phyloP scores from a whole-genome alignment of 2,888 invertebrate species.

The Euzophera pinguis region DNA sequence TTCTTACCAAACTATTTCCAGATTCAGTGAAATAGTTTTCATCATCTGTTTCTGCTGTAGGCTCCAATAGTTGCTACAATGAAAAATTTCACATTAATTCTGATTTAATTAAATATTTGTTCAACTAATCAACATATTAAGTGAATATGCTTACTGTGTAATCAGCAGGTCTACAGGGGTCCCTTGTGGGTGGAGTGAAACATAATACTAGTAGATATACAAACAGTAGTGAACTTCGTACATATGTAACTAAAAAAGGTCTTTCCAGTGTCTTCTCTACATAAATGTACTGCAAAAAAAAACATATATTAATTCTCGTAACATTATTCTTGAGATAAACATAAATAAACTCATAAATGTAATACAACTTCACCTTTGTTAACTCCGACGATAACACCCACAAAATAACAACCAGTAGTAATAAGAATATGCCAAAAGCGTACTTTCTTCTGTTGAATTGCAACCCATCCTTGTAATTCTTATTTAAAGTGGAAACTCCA shows the following conservation, averaged over 20 bases:
- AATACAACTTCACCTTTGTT: conserved; percentile 86
- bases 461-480: conserved; percentile 62
- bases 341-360: neutral
- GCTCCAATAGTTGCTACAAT: conserved; percentile 79
- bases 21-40: conserved; percentile 88
- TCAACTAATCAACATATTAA: neutral
- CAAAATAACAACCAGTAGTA: conserved; percentile 94
- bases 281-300: conserved; percentile 88
- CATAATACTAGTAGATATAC: conserved; percentile 94
- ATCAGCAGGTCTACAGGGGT: conserved; percentile 87
- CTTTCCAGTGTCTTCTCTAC: conserved; percentile 92
- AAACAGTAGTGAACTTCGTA: conserved; percentile 96
- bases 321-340: neutral
- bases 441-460: conserved; percentile 74
- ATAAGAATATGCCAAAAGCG: conserved; percentile 90
- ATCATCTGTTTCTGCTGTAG: conserved; percentile 88
- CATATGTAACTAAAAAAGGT: conserved; percentile 97
- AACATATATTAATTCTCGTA: conserved; percentile 10
- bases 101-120: neutral
- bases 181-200: conserved; percentile 94
- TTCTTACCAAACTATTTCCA: conserved; percentile 82
- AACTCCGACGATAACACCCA: conserved; percentile 98
- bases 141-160: conserved; percentile 82
- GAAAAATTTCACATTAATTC: neutral
- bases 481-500: conserved; percentile 58